These are phyloP conservation scores for Gambelia wislizenii DNA, from an alignment of 2,797 vertebrate genomes.

Conservation along the genomic window DNA sequence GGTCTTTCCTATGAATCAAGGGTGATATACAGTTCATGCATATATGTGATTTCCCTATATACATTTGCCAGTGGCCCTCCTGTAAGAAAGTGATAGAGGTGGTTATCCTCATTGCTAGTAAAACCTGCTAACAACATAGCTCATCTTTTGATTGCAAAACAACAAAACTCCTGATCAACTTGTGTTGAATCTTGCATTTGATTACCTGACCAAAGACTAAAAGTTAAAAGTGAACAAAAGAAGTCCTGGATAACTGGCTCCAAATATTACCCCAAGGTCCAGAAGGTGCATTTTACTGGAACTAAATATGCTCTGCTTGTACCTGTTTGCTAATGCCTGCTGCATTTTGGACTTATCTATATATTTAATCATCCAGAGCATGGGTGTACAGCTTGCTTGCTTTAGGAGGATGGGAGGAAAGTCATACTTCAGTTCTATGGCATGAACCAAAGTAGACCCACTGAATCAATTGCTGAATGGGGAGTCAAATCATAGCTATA, in stretches of 20 bases:
- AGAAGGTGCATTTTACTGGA: neutral
- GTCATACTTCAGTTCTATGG: neutral
- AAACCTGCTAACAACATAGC: constrained; percentile 25
- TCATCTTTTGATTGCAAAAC: neutral
- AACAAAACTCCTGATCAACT: neutral
- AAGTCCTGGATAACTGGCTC: neutral
- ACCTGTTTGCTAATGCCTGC: neutral
- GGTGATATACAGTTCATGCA: constrained; percentile 40
- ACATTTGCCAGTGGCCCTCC: constrained; percentile 49
- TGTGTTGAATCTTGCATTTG: neutral
- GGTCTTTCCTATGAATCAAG: constrained; percentile 37
- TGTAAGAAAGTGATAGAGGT: constrained; percentile 26
- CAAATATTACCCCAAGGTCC: neutral
- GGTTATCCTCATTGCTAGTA: constrained; percentile 62
- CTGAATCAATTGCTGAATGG: no score
- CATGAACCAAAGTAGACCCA: no score
- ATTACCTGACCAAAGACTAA: neutral
- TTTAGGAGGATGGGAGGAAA: neutral
- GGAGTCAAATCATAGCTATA: no score
- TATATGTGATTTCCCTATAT: constrained; percentile 17
- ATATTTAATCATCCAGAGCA: neutral
- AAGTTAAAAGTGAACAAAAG: constrained; percentile 7
- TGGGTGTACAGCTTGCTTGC: neutral
- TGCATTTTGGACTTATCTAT: neutral
- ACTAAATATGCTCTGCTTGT: neutral